These are phyloP conservation scores for Osedax fenrisi DNA, from an alignment of 2,888 invertebrate genomes.

Conservation along the genomic window DNA sequence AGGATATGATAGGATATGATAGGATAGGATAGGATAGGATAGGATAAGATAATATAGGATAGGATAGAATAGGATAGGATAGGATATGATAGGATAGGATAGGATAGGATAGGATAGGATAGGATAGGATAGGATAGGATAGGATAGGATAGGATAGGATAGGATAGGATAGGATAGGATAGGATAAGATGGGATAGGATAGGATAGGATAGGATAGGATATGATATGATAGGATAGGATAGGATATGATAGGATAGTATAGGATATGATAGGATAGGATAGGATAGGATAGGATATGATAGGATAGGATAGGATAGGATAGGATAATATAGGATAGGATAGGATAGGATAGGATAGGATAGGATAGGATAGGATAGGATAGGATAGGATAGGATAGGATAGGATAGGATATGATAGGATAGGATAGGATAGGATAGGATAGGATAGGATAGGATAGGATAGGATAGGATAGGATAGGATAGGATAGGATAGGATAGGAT, in stretches of 20 bases:
- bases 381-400: conserved; percentile 28
- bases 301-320: conserved; percentile 18
- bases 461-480: conserved; percentile 28
- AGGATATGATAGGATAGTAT: conserved; percentile 22
- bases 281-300: conserved; percentile 28
- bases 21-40: conserved; percentile 23
- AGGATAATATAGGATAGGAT: conserved; percentile 18
- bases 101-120: conserved; percentile 22
- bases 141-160: conserved; percentile 24
- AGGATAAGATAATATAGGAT: conserved; percentile 28
- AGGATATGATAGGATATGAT: conserved; percentile 25
- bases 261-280: conserved; percentile 28
- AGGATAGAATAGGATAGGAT: conserved; percentile 27
- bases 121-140: conserved; percentile 28
- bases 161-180: conserved; percentile 28
- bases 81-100: conserved; percentile 9
- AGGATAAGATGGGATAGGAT: conserved; percentile 17
- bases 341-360: conserved; percentile 25
- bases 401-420: conserved; percentile 26
- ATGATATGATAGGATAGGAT: conserved; percentile 25
- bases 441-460: conserved; percentile 22
- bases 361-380: conserved; percentile 23
- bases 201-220: conserved; percentile 18
- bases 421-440: conserved; percentile 10
- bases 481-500: conserved; percentile 16